phyloP scores from a whole-genome alignment of 2,888 invertebrate species.

The Nomada lathburiana region DNA sequence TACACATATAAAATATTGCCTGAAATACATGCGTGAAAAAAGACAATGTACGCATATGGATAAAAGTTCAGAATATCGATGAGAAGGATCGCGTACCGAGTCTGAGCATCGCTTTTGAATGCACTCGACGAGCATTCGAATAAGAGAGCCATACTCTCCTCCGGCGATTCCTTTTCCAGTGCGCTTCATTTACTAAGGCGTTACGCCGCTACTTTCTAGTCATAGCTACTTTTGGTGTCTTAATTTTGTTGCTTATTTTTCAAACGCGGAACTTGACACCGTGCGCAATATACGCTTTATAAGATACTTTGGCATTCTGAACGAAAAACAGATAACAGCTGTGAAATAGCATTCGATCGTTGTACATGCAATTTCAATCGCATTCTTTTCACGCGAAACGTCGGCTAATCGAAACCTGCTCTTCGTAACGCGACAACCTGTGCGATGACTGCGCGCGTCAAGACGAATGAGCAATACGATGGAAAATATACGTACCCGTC shows the following conservation, averaged over 20 bases:
- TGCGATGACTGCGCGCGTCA: conserved; percentile 1
- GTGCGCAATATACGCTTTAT: no score
- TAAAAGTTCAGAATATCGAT: conserved; percentile 37
- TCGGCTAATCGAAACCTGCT: conserved; percentile 46
- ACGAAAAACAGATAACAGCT: no score
- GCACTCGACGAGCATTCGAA: conserved; percentile 65
- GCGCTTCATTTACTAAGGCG: conserved; percentile 75
- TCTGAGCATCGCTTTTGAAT: conserved; percentile 56
- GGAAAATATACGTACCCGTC: conserved; percentile 17
- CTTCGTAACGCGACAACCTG: background rate
- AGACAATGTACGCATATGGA: conserved; percentile 39
- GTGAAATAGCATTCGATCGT: no score
- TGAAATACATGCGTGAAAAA: conserved; percentile 36
- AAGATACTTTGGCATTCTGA: no score
- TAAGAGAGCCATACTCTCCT: conserved; percentile 52
- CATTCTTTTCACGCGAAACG: conserved; percentile 9
- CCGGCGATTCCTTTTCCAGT: conserved; percentile 29
- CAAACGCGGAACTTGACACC: no score
- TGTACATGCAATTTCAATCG: conserved; percentile 28
- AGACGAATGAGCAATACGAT: conserved; percentile 34
- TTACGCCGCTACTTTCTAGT: conserved; percentile 59
- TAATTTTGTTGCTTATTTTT: background rate
- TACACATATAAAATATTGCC: conserved; percentile 3
- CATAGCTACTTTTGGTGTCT: background rate
- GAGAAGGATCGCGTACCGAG: conserved; percentile 35